Evolutionary conservation across 2,797 vertebrate genomes (phyloP), one percentile per base, ranked within the genome.

Genomic region (Falco cherrug): DNA sequence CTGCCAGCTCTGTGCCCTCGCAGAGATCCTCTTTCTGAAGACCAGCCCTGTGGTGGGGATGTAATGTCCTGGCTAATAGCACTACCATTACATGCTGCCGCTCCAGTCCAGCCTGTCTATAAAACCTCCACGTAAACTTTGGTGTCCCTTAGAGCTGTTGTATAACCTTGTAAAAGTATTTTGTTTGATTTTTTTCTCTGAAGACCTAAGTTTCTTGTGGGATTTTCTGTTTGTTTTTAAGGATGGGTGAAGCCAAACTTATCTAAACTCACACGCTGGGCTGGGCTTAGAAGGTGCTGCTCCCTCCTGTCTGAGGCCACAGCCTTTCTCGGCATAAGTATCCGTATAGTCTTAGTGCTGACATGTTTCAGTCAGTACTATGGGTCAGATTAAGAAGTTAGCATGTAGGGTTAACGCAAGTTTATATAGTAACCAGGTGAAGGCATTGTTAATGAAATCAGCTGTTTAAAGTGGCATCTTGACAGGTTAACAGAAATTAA

Each of bases 1-100:
- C 17, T 64, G 50, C 25, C 0, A 0, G 20, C 65, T 64, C 20
- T 63, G 8, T 6, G 16, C 5, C 5, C 35, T 18, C 1, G 0
- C 16, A 39, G 17, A 6, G 19, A 17, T 20, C 60, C 35, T 48
- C 29, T 11, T 28, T 39, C 15, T 18, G 21, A 20, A 53, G 35
- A 68, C 8, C 16, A 37, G 31, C 22, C 28, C 13, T 1, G 1
- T 22, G 29, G 16, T n/a, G 48, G 25, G 33, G 37, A 4, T 56
- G 4, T 37, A 31, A n/a, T 8, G 25, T 54, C 57, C 43, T 57
- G 48, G 20, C 29, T 69, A 13, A 47, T 15, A 33, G 53, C 21
- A 4, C 47, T 65, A 48, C 43, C 14, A 13, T 67, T 76, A 15
- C 0, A 1, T 33, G 65, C 24, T 79, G 28, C 63, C 68, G 60